phyloP scores from a whole-genome alignment of 1,140 invertebrate genomes.

The Sycophila sp. region DNA sequence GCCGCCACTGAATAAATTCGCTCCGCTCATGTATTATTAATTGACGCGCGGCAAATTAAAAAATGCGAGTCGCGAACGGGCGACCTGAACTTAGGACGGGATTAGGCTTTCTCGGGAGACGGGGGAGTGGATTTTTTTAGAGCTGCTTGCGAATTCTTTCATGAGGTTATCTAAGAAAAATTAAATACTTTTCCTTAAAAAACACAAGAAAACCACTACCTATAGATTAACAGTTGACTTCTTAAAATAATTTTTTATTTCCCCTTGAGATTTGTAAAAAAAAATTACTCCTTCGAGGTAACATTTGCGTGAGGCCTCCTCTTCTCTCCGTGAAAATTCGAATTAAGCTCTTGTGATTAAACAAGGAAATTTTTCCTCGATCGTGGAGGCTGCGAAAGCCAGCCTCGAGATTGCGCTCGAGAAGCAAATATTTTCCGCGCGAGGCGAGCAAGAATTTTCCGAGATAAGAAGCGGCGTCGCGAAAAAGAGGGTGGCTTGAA shows the following conservation, averaged over 20 bases:
- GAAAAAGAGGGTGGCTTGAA: conserved; percentile 14
- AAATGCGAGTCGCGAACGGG: conserved; percentile 36
- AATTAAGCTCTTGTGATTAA: conserved; percentile 31
- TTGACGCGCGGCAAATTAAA: conserved; percentile 50
- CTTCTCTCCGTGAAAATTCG: too few relatives aligned
- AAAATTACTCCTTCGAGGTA: too few relatives aligned
- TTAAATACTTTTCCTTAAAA: too few relatives aligned
- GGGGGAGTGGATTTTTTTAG: not conserved
- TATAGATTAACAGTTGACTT: too few relatives aligned
- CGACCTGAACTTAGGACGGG: conserved; percentile 6
- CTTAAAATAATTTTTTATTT: too few relatives aligned
- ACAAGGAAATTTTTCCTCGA: conserved; percentile 3
- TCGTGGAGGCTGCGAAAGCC: not conserved
- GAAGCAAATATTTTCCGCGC: conserved; percentile 24
- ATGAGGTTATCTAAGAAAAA: too few relatives aligned
- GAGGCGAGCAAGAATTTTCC: conserved; percentile 31
- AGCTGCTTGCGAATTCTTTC: not conserved
- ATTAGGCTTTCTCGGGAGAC: conserved; percentile 22
- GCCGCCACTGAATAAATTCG: conserved; percentile 57
- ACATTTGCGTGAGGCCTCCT: too few relatives aligned
- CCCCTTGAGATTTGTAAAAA: too few relatives aligned
- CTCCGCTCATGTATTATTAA: conserved; percentile 61
- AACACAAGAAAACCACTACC: too few relatives aligned
- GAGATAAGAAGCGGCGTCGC: conserved; percentile 28
- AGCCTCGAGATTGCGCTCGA: not conserved